These are phyloP conservation scores for Hystrix cristata DNA, from an alignment of 2,113 vertebrate genomes.

Conservation along the genomic window DNA sequence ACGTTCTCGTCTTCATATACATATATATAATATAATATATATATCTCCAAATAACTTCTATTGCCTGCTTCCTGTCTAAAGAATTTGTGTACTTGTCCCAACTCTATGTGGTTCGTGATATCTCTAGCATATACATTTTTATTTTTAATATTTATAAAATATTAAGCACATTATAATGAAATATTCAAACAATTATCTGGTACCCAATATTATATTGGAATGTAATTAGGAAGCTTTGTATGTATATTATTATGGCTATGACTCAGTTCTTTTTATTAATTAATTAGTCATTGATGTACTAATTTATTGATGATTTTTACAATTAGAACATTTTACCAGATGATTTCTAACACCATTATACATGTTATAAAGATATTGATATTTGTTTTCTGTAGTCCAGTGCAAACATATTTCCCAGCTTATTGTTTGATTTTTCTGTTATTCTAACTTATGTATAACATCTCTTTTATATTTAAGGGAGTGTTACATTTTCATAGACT, in stretches of 20 bases:
- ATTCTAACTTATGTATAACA: not conserved
- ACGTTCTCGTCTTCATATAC: not conserved
- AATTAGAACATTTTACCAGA: not conserved
- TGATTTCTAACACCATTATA: not conserved
- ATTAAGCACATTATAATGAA: conserved; percentile 14
- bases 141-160: conserved; percentile 21
- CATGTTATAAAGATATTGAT: not conserved
- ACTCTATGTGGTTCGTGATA: not conserved
- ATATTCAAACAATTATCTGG: not conserved
- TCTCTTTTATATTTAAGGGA: not conserved
- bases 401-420: not conserved
- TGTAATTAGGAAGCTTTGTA: not conserved
- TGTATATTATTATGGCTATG: not conserved
- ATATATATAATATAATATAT: not conserved
- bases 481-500: not conserved
- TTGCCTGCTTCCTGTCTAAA: not conserved
- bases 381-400: not conserved
- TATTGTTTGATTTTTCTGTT: not conserved
- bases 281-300: not conserved
- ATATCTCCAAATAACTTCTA: not conserved
- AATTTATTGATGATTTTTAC: not conserved
- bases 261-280: not conserved
- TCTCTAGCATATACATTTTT: not conserved
- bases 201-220: not conserved
- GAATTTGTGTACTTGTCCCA: not conserved